phyloP scores from a whole-genome alignment of 2,797 vertebrate species.

The Lacerta bilineata region DNA sequence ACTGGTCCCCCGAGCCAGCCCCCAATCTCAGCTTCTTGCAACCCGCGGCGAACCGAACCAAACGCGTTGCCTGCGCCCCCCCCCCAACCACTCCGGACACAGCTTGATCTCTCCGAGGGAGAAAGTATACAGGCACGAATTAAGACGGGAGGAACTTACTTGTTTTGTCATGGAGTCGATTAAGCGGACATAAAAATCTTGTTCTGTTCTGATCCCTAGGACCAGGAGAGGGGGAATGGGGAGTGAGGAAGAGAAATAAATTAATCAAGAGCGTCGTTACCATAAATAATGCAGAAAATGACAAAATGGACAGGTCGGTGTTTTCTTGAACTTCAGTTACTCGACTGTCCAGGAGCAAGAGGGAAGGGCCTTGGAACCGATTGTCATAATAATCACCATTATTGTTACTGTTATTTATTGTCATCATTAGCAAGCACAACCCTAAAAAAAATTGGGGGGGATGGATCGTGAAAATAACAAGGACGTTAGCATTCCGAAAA shows the following conservation, averaged over 20 bases:
- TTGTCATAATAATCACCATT: not conserved
- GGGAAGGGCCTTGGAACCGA: not conserved
- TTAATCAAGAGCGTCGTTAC: not conserved
- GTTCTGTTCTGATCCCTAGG: constrained; percentile 95
- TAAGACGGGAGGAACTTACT: constrained; percentile 80
- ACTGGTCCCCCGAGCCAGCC: not conserved
- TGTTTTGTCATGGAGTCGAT: constrained; percentile 99
- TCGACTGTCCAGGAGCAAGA: not conserved
- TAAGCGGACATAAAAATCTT: constrained; percentile 97
- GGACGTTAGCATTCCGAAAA: not conserved
- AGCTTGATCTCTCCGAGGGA: not conserved
- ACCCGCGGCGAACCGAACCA: not conserved
- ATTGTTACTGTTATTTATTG: not conserved
- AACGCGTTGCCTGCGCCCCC: not conserved
- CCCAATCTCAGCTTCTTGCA: not conserved
- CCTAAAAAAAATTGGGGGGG: too few species aligned
- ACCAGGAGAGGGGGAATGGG: not conserved
- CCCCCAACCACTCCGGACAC: not conserved
- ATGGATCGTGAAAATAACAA: not conserved
- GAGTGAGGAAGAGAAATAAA: constrained; percentile 33
- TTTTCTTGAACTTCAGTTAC: not conserved
- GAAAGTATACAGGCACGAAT: not conserved
- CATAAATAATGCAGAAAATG: not conserved
- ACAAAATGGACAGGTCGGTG: not conserved
- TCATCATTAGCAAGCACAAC: not conserved